These are phyloP conservation scores for Hecatera dysodea DNA, from an alignment of 2,888 invertebrate species.

Conservation along the genomic window DNA sequence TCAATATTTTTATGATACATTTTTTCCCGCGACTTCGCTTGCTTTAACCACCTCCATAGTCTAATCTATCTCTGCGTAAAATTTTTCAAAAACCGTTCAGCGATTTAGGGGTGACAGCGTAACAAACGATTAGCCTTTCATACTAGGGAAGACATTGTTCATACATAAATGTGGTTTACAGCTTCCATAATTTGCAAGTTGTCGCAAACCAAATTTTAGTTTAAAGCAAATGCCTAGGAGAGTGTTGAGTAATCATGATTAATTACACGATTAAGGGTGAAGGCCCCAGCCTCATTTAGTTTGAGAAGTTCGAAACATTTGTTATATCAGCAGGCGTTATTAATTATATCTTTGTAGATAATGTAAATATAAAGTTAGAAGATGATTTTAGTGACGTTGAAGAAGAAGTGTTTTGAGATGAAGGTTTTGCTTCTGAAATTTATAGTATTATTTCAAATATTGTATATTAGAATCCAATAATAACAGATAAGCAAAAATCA, in stretches of 20 bases:
- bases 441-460: neutral
- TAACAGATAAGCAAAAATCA: neutral
- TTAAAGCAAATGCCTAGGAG: slow-evolving; percentile 43
- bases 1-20: no score
- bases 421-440: neutral
- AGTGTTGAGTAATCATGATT: slow-evolving; percentile 61
- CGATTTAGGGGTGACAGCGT: no score
- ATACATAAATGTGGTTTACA: neutral
- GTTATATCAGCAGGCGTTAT: slow-evolving; percentile 57
- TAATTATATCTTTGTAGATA: slow-evolving; percentile 51
- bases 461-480: neutral
- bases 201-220: slow-evolving; percentile 57
- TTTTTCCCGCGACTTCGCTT: no score
- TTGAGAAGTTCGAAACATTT: slow-evolving; percentile 58
- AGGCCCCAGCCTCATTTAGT: slow-evolving; percentile 41
- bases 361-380: slow-evolving; percentile 30
- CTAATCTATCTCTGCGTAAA: no score
- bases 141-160: no score
- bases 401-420: neutral
- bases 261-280: slow-evolving; percentile 55
- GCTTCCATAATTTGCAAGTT: slow-evolving; percentile 51
- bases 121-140: no score
- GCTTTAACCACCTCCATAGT: no score
- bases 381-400: slow-evolving; percentile 20
- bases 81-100: no score